Conservation (phyloP, 2,797 vertebrate species). For the Aselliscus stoliczkanus region DNA sequence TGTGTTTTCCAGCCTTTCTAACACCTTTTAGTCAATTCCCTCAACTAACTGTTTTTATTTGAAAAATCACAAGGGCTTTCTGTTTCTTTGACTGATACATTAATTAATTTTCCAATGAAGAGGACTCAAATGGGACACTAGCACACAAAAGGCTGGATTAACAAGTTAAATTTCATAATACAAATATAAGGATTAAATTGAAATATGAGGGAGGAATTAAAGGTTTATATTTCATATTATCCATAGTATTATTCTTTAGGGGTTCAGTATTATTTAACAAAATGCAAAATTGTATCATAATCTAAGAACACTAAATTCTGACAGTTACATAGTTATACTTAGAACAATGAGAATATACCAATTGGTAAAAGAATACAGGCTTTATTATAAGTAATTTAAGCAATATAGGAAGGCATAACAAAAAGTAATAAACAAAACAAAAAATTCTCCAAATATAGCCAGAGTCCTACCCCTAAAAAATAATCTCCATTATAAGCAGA, state of each 20-base stretch:
- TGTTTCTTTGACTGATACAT: background rate
- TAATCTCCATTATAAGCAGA: background rate
- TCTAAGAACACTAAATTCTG: background rate
- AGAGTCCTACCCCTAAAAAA: background rate
- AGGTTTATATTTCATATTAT: background rate
- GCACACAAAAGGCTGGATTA: constrained; percentile 12
- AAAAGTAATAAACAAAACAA: background rate
- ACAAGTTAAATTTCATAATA: background rate
- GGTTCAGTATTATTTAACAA: background rate
- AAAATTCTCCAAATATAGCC: background rate
- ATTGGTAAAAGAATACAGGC: background rate
- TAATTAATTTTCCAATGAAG: background rate
- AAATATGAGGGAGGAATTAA: background rate
- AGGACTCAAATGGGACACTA: background rate
- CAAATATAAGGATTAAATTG: background rate
- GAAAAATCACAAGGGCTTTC: background rate
- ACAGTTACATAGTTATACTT: background rate
- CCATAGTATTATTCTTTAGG: background rate
- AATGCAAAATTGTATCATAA: background rate
- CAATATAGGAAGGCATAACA: background rate
- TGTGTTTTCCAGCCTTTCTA: background rate
- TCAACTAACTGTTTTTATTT: constrained; percentile 9
- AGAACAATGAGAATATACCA: background rate
- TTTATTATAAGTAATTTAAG: background rate
- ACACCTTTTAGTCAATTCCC: background rate